Evolutionary conservation across 2,797 vertebrate species (phyloP).

Genomic region (Micrastur ruficollis): DNA sequence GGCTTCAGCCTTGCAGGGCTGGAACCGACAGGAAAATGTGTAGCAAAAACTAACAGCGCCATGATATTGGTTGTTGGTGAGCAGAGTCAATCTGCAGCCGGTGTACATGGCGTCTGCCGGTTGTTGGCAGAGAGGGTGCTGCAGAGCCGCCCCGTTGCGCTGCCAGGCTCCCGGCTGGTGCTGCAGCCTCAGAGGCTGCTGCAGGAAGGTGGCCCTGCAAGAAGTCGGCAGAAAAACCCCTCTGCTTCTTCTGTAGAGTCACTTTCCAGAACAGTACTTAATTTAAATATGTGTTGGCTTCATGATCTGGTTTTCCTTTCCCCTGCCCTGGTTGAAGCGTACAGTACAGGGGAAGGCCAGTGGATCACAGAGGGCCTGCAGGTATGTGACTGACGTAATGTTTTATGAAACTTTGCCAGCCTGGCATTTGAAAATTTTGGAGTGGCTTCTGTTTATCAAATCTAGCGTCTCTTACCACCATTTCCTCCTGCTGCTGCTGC

Average conservation of each 20-base stretch:
- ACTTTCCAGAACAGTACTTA: not conserved
- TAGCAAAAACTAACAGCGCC: not conserved
- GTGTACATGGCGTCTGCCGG: fast-evolving
- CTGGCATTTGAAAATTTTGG: not conserved
- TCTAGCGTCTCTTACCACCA: not conserved
- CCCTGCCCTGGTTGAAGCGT: not conserved
- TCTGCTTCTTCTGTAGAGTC: not conserved
- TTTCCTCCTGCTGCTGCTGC: not conserved
- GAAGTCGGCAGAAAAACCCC: not conserved
- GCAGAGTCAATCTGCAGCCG: fast-evolving
- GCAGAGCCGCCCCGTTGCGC: fast-evolving
- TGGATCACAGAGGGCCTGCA: not conserved
- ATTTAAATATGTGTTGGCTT: not conserved
- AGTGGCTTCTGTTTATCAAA: not conserved
- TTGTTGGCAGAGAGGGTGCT: not conserved
- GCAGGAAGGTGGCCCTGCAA: not conserved
- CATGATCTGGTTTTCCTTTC: not conserved
- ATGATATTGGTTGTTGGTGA: not conserved
- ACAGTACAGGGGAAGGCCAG: not conserved
- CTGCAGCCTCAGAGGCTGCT: not conserved
- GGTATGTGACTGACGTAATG: fast-evolving
- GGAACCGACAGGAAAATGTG: fast-evolving
- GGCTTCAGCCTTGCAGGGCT: not conserved
- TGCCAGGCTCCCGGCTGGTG: fast-evolving
- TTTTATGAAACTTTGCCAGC: not conserved